These are phyloP conservation scores for Melieria picta DNA, from an alignment of 2,888 invertebrate genomes.

Conservation along the genomic window DNA sequence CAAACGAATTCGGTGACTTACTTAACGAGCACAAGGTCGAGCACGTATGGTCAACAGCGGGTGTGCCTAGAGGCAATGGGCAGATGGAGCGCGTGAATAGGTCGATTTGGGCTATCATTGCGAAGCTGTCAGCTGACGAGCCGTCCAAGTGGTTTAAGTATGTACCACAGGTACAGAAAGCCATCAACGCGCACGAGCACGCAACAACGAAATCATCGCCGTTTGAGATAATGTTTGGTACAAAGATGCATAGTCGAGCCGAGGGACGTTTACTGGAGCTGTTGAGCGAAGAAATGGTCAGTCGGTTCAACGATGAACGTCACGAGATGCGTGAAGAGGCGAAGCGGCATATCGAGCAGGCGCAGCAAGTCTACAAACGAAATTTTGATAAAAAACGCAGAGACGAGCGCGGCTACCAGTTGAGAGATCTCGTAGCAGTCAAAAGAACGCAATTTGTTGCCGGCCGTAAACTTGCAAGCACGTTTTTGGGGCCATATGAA, in stretches of 20 bases:
- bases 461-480: conserved; percentile 37
- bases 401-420: conserved; percentile 17
- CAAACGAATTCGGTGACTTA: conserved; percentile 27
- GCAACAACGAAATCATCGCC: conserved; percentile 27
- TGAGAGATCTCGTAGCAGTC: conserved; percentile 35
- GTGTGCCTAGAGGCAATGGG: conserved; percentile 31
- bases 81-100: conserved; percentile 35
- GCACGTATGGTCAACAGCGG: conserved; percentile 30
- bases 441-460: conserved; percentile 37
- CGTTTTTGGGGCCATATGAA: conserved; percentile 41
- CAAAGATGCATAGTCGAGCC: no score
- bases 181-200: conserved; percentile 29
- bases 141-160: conserved; percentile 37
- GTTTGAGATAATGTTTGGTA: conserved; percentile 38
- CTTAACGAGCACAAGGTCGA: no score
- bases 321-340: conserved; percentile 21
- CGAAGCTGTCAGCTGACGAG: conserved; percentile 36
- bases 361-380: conserved; percentile 34
- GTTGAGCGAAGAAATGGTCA: conserved; percentile 25
- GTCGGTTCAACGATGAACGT: conserved; percentile 28
- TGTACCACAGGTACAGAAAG: conserved; percentile 32
- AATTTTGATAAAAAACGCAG: conserved; percentile 35
- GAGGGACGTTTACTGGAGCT: conserved; percentile 6
- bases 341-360: conserved; percentile 18
- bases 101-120: conserved; percentile 29